Percentiles rank a stretch among this genome's conserved stretches.
Conservation (phyloP, 2,797 vertebrate genomes). For the Anguilla pacifica region DNA sequence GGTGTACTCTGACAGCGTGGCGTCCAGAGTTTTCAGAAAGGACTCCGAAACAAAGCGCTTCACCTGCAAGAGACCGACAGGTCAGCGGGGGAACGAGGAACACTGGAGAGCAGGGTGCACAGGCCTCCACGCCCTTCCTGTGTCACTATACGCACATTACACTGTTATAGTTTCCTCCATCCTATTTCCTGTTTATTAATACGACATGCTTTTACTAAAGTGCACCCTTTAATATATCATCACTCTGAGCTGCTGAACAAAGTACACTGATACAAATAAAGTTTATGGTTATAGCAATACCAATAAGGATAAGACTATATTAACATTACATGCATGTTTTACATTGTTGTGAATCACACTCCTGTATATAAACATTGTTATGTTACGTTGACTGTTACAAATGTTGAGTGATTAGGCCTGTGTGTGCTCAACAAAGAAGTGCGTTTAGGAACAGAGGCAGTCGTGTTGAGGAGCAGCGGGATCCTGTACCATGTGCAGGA, state of each 20-base stretch:
- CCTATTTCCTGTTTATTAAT: no score
- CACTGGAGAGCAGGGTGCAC: background rate
- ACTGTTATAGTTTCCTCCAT: no score
- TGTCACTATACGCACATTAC: no score
- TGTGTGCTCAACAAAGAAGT: background rate
- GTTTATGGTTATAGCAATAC: no score
- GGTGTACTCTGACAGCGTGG: constrained; percentile 70
- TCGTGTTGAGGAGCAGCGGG: background rate
- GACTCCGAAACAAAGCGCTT: constrained; percentile 87
- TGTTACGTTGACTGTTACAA: no score
- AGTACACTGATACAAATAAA: no score
- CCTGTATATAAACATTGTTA: background rate
- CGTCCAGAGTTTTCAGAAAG: constrained; percentile 86
- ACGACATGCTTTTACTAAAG: no score
- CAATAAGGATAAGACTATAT: no score
- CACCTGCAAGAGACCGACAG: constrained; percentile 67
- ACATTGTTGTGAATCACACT: background rate
- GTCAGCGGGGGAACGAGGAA: background rate
- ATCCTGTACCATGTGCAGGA: constrained; percentile 85
- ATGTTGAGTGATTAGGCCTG: background rate
- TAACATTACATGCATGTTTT: background rate
- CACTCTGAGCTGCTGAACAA: no score
- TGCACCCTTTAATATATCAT: no score
- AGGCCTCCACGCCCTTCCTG: background rate
- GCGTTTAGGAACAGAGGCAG: no score